Evolutionary conservation across 2,113 vertebrate species (phyloP), one percentile per base, ranked within the genome.

Genomic region (Cochlearius cochlearius): DNA sequence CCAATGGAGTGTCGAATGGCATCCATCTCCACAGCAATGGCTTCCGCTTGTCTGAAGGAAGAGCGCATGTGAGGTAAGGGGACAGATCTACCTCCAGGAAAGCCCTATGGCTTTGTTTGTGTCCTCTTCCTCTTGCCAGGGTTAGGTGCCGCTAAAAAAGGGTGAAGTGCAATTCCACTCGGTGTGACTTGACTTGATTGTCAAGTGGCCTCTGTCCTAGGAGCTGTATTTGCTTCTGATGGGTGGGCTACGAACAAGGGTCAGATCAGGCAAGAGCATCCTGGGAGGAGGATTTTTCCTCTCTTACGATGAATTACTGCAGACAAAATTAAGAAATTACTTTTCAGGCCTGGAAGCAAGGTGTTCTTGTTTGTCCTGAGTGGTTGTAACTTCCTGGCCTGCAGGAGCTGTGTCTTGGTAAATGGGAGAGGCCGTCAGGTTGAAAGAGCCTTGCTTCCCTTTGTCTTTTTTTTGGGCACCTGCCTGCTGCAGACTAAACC

Each of bases 1-100:
- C 99, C 64, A 99, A 99, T 2, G 98, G 99, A 2, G 97, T 99
- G 90, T 98, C 99, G 8, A 99, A 99, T 5, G 99, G 99, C 96
- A 98, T 99, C 90, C 98, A 99, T 38, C 98, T 99, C 38, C 98
- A 99, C 93, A 98, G 98, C 96, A 99, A 99, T 27, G 99, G 98
- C 71, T 99, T 99, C 91, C 97, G 98, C 92, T 89, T 99, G 92
- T 75, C 98, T 0, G 98, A 98, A 91, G 98, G 95, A 14, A 98
- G 98, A 94, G 94, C 97, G 3, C 98, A 93, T 7, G 94, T 95
- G 25, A 98, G 99, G 99, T 99, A 97, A 97, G 77, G 50, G 53
- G 17, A n/a, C 49, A 50, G 22, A n/a, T 72, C 39, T 29, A 19
- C 68, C 89, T 63, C 9, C 11, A 0, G 11, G 36, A 43, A 4